Base-by-base conservation (phyloP, 2,888 invertebrate genomes). In the Leptinotarsa juncta region DNA sequence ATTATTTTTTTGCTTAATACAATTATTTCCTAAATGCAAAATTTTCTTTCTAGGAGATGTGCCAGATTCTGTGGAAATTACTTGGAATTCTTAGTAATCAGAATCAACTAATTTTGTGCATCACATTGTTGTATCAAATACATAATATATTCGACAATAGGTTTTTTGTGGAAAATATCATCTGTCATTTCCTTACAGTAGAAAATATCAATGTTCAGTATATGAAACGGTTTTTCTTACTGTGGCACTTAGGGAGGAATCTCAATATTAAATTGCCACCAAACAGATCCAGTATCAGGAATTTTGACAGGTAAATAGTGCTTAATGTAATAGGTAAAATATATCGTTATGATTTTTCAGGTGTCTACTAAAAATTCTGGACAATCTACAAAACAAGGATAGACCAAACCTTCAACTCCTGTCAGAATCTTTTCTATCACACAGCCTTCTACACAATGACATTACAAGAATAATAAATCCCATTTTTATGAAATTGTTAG, bases 161-260 rank as follows among this genome's bases (percentile, higher is more conserved):
- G 87, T 80, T 88, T 5, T 87, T 90, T n/a, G 94, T 95, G 67
- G 95, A 95, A 84, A 91, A 93, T 76, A 91, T 94, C 0, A 93
- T 95, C 67, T 93, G 91, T 5, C 80, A 82, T 57, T 86, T 89
- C 57, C 83, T 91, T 49, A 88, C 89, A 1, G 85, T 85, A 23
- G 89, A 89, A 23, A 87, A 86, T 73, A 83, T 88, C 32, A 88
- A 87, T 74, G 88, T 92, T n/a, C 90, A 91, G 77, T 90, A 91
- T 48, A 91, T 93, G 80, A 91, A 91, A 82, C 90, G 92, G 81
- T 94, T 94, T 83, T 89, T 91, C 14, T 88, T 92, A 12, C 88
- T 96, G 15, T 95, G 95, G 95, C 94, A 95, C 86, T 88, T 95
- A 49, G 94, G 95, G 1, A 87, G 95, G 70, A 94, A 94, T 81